These are phyloP conservation scores for Limnodromus scolopaceus DNA, from an alignment of 2,797 vertebrate species.

Conservation along the genomic window DNA sequence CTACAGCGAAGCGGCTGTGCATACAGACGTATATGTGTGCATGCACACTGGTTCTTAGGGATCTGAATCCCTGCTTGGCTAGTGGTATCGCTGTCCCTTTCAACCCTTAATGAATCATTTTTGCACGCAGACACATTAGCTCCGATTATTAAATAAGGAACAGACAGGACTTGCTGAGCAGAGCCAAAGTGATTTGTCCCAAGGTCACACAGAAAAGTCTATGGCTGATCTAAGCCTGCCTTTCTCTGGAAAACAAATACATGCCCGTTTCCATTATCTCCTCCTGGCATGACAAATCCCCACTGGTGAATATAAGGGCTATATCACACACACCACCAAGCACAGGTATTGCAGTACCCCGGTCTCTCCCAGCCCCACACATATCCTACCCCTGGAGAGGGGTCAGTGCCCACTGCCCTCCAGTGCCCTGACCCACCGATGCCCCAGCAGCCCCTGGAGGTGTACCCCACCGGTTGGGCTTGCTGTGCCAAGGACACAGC, in stretches of 20 bases:
- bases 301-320: not conserved
- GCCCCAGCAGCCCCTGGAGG: not conserved
- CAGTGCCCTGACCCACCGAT: accelerated
- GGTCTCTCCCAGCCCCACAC: not conserved
- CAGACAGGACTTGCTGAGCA: not conserved
- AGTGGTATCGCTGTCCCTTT: not conserved
- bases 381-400: not conserved
- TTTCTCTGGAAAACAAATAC: constrained; percentile 18
- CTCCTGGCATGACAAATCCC: not conserved
- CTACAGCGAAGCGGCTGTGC: not conserved
- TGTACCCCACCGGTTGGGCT: not conserved
- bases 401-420: not conserved
- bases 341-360: not conserved
- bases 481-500: too few relatives aligned
- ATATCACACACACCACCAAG: not conserved
- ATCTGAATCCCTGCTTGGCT: not conserved
- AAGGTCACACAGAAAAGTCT: constrained; percentile 62
- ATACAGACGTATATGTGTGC: not conserved
- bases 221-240: not conserved
- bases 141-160: constrained; percentile 13
- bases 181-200: constrained; percentile 46
- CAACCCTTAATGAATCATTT: not conserved
- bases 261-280: not conserved
- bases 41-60: not conserved
- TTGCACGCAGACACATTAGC: not conserved